Evolutionary conservation across 2,888 invertebrate species (phyloP).

Genomic region (Drosophila mettleri): DNA sequence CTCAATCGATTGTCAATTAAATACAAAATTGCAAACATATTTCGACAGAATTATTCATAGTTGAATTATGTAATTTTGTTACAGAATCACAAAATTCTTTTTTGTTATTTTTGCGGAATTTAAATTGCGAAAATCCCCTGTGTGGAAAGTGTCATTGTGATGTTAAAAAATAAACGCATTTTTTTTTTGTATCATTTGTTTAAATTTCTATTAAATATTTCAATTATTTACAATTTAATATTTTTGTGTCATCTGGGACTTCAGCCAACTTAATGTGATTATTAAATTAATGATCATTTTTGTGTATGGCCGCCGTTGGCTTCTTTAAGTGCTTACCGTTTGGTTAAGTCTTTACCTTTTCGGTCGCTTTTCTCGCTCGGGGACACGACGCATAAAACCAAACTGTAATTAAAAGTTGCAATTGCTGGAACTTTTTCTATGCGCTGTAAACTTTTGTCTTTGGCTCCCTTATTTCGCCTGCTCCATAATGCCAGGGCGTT

Average conservation of each 20-base stretch:
- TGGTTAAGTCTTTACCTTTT: slow-evolving; percentile 45
- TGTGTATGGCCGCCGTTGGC: not conserved
- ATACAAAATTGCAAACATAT: not conserved
- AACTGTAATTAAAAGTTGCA: slow-evolving; percentile 75
- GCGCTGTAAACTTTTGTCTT: slow-evolving; percentile 72
- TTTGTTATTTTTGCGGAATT: not conserved
- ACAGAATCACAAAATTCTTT: not conserved
- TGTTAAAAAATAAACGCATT: not conserved
- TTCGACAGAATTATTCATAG: not conserved
- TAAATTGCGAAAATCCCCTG: not conserved
- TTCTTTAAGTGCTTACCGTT: slow-evolving; percentile 17
- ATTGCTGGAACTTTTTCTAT: slow-evolving; percentile 68
- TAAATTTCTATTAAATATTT: not conserved
- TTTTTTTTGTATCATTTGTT: slow-evolving; percentile 1
- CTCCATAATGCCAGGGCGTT: slow-evolving; percentile 48
- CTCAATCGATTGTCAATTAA: slow-evolving; percentile 10
- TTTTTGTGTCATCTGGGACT: not conserved
- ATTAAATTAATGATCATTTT: not conserved
- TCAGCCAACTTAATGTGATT: not conserved
- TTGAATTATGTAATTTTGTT: slow-evolving; percentile 6
- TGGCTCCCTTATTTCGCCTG: slow-evolving; percentile 32
- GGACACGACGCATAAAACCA: slow-evolving; percentile 43
- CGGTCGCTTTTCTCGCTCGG: slow-evolving; percentile 20
- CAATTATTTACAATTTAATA: not conserved
- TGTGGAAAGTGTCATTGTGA: not conserved